phyloP scores from a whole-genome alignment of 2,797 vertebrate species.

The Peromyscus nudipes region DNA sequence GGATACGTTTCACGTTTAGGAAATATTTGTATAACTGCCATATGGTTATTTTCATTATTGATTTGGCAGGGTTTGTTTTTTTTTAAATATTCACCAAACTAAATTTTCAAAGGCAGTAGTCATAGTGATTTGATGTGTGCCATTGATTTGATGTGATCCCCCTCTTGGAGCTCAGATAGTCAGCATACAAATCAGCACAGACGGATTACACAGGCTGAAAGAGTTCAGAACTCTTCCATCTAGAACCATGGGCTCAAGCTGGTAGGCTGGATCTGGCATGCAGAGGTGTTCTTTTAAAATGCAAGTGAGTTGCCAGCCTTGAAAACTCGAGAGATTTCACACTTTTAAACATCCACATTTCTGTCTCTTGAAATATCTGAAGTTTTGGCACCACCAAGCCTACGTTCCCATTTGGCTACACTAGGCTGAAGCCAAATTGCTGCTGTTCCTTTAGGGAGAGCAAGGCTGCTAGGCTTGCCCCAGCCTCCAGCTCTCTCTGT shows the following conservation, averaged over 20 bases:
- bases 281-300: slow-evolving; percentile 62
- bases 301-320: slow-evolving; percentile 67
- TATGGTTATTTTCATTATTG: slow-evolving; percentile 75
- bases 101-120: slow-evolving; percentile 31
- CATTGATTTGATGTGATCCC: slow-evolving; percentile 51
- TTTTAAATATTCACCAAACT: slow-evolving; percentile 63
- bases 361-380: slow-evolving; percentile 70
- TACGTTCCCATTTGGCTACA: slow-evolving; percentile 51
- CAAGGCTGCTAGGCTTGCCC: slow-evolving; percentile 32
- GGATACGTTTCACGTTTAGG: slow-evolving; percentile 61
- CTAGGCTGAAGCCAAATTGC: slow-evolving; percentile 26
- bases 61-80: slow-evolving; percentile 59
- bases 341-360: slow-evolving; percentile 60
- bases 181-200: slow-evolving; percentile 39
- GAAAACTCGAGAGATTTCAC: slow-evolving; percentile 66
- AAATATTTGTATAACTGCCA: slow-evolving; percentile 76
- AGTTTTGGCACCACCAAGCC: slow-evolving; percentile 55
- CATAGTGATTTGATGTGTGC: slow-evolving; percentile 48
- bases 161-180: slow-evolving; percentile 16
- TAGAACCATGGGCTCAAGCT: slow-evolving; percentile 55
- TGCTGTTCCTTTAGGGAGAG: slow-evolving; percentile 44
- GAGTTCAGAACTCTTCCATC: slow-evolving; percentile 39
- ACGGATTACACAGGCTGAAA: slow-evolving; percentile 56
- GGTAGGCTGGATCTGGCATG: slow-evolving; percentile 73
- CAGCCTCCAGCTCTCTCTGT: background rate